Evolutionary conservation across 2,888 invertebrate genomes (phyloP).

Genomic region (Dynastes maya): DNA sequence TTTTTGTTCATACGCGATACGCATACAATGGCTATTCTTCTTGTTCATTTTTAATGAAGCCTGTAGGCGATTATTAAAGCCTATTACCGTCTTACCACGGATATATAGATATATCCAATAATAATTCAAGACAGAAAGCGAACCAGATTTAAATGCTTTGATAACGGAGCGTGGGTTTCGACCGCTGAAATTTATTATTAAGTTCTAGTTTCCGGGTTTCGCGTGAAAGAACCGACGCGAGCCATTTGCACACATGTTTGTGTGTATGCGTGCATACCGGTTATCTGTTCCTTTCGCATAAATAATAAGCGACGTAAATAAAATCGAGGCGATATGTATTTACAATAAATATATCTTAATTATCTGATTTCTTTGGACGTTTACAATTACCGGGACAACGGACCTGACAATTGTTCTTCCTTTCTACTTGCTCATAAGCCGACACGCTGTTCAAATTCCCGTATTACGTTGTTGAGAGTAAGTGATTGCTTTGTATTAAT

Average conservation of each 20-base stretch:
- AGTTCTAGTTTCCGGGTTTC: slow-evolving; percentile 49
- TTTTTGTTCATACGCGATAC: neutral
- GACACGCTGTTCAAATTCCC: neutral
- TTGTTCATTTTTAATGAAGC: neutral
- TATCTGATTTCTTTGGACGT: slow-evolving; percentile 33
- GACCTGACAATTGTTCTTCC: slow-evolving; percentile 14
- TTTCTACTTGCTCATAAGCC: neutral
- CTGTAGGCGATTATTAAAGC: neutral
- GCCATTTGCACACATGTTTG: neutral
- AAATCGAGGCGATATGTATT: slow-evolving; percentile 17
- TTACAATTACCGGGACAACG: slow-evolving; percentile 30
- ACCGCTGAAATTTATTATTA: slow-evolving; percentile 50
- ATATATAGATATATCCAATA: slow-evolving; percentile 5
- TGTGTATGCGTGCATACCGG: slow-evolving; percentile 3
- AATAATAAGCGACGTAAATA: slow-evolving; percentile 30
- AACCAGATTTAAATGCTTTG: slow-evolving; percentile 44
- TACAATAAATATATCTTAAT: slow-evolving; percentile 37
- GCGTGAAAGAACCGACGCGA: neutral
- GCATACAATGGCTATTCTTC: neutral
- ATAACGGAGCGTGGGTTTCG: slow-evolving; percentile 45
- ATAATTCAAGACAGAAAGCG: slow-evolving; percentile 27
- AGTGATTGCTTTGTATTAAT: too few species aligned
- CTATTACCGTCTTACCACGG: neutral
- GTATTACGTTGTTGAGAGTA: too few species aligned
- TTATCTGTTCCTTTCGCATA: slow-evolving; percentile 6